Conservation (phyloP, 1,140 invertebrate genomes). For the Tetramorium parvispinum region DNA sequence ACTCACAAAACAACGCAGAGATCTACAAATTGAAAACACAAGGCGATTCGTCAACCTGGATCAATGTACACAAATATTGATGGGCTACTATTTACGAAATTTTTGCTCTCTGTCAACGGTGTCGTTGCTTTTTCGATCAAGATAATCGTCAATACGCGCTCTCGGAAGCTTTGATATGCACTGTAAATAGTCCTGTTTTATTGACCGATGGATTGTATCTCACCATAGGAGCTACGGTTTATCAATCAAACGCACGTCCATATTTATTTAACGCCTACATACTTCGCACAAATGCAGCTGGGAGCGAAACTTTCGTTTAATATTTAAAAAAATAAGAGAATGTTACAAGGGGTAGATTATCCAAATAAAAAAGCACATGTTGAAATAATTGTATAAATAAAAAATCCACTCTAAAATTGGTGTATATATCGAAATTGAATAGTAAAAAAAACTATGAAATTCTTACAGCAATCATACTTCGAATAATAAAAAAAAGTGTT, state of each 20-base stretch:
- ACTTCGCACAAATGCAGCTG: neutral
- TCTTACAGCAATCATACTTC: neutral
- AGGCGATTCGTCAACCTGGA: constrained; percentile 10
- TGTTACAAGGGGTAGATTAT: neutral
- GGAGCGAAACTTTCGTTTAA: constrained; percentile 1
- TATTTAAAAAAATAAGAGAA: constrained; percentile 19
- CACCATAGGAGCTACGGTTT: constrained; percentile 23
- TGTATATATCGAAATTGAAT: constrained; percentile 8
- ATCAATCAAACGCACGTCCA: constrained; percentile 46
- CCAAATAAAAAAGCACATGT: neutral
- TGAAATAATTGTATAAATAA: constrained; percentile 1
- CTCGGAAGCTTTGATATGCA: constrained; percentile 38
- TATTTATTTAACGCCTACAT: constrained; percentile 42
- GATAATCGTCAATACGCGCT: constrained; percentile 46
- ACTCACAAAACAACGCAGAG: neutral
- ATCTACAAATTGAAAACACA: constrained; percentile 16
- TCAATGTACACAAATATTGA: constrained; percentile 37
- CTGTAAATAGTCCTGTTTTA: constrained; percentile 51
- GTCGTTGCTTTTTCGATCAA: constrained; percentile 33
- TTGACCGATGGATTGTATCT: constrained; percentile 35
- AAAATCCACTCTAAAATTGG: neutral
- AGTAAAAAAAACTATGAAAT: neutral
- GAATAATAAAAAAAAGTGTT: neutral
- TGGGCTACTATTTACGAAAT: constrained; percentile 20
- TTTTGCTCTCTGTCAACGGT: constrained; percentile 17